Evolutionary conservation across 2,797 vertebrate species (phyloP), one percentile per base, ranked within the genome.

Genomic region (Diplodus sargus): DNA sequence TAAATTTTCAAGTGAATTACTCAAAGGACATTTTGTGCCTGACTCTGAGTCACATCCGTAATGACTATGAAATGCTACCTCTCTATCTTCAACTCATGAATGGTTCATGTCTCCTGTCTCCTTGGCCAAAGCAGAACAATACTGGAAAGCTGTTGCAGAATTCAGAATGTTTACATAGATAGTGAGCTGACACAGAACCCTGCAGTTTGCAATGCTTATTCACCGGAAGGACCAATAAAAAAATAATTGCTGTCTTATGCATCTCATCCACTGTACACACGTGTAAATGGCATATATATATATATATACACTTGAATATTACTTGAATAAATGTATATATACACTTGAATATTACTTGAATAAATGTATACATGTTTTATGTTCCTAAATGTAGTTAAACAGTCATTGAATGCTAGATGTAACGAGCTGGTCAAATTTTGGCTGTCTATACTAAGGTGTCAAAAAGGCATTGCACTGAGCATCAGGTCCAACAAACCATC

Each of bases 221-320:
- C 68, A 76, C 76, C 22, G 14, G 53, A 70, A 87, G 57, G 47
- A 83, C 57, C 57, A 74, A 58, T 34, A 52, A 63, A 74, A 58
- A 53, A 78, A 52, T 49, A 70, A 68, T 67, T 75, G 70, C 82
- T 65, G 56, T 71, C 49, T 76, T 63, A 82, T 51, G 34, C 23
- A 39, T 59, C 70, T 60, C 70, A 74, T 72, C 25, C 30, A 67
- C 59, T 74, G 56, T 73, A 68, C 51, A 45, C 58, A 15, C 68
- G 82, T 85, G 70, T 72, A 79, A 89, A 84, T 87, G 54, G 34
- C 39, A 88, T 89, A n/a, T n/a, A n/a, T n/a, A n/a, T n/a, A n/a
- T n/a, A n/a, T n/a, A n/a, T n/a, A n/a, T n/a, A n/a, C n/a, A n/a
- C n/a, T n/a, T n/a, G n/a, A n/a, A n/a, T n/a, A n/a, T n/a, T n/a